Evolutionary conservation across 2,797 vertebrate species (phyloP).

Genomic region (Falco cherrug): DNA sequence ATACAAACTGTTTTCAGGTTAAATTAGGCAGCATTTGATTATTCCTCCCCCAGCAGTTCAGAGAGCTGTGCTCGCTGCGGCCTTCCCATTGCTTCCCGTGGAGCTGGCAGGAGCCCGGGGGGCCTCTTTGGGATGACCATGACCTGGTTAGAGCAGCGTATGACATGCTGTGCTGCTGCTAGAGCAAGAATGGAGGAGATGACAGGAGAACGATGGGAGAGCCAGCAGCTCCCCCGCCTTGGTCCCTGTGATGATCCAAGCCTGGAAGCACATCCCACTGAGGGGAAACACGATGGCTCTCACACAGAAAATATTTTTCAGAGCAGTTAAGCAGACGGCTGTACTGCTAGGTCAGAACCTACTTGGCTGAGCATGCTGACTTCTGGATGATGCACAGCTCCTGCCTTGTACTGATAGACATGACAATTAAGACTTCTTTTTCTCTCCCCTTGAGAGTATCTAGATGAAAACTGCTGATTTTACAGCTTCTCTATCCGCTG

Average conservation of each 20-base stretch:
- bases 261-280: neutral
- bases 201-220: accelerated
- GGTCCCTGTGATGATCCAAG: neutral
- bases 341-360: neutral
- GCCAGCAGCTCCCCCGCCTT: neutral
- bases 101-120: neutral
- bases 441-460: neutral
- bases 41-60: neutral
- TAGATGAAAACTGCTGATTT: neutral
- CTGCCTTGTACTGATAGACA: too few species aligned
- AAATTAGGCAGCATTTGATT: neutral
- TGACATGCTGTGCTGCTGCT: accelerated
- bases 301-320: neutral
- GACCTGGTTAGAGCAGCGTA: neutral
- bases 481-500: accelerated
- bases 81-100: neutral
- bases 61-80: neutral
- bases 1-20: neutral
- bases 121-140: neutral
- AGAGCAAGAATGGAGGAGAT: neutral
- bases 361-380: accelerated
- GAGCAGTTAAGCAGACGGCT: accelerated
- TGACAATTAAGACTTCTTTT: neutral
- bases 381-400: neutral
- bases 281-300: accelerated